Evolutionary conservation across 2,888 invertebrate species (phyloP), one percentile per base, ranked within the genome.

Genomic region (Magallana nippona): DNA sequence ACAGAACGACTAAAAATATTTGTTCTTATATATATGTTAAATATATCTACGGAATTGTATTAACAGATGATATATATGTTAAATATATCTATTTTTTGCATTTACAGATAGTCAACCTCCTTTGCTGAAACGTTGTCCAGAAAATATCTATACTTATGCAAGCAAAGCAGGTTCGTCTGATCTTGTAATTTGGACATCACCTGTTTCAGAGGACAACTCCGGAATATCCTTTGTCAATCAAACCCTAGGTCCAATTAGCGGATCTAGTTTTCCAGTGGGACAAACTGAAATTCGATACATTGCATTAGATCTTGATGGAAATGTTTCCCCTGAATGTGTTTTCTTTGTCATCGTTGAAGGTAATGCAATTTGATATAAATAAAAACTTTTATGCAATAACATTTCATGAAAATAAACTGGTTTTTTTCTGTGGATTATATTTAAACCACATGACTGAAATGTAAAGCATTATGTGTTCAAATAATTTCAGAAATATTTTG

Each of bases 291-390:
- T 85, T 57, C 22, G 56, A 22, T 85, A 83, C 19, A 57, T 32
- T 10, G 85, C 85, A 22, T 56, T 10, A 13, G 85, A 85, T 63
- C 17, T 32, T 8, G 57, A 55, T 1, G 82, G 82, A 19, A 85
- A 85, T 32, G 55, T 13, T 32, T 83, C 85, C 15, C 85, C 85
- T 1, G 32, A 78, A 10, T 85, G 85, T 19, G 71, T 81, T 22
- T 85, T 85, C 60, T 83, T 79, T 63, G 78, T 85, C 0, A 27
- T 19, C 8, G 85, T 85, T 62, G 81, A 85, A 82, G 56, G 85
- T 85, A 85, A 79, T 62, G 22, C 10, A 44, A 3, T 44, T 8
- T 44, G 15, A 8, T 60, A 17, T 15, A n/a, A 60, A n/a, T 1
- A 60, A 60, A 15, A 17, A 60, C n/a, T 10, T 8, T 10, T n/a